Conservation (phyloP, 2,888 invertebrate species). For the Dryobota labecula region DNA sequence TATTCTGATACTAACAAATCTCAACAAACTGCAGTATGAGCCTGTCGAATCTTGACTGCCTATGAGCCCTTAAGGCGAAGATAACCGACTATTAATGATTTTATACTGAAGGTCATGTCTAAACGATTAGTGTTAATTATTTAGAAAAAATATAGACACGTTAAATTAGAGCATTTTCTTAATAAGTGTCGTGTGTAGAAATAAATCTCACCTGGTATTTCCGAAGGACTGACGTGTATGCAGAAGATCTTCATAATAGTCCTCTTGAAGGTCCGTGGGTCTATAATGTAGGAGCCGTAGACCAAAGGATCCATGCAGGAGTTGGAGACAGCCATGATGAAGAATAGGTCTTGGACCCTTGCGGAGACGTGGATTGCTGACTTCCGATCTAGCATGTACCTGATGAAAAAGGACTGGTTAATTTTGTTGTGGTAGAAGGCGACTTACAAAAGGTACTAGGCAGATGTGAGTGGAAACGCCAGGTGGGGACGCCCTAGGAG, state of each 20-base stretch:
- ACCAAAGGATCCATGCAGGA: conserved; percentile 95
- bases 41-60: neutral
- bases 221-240: conserved; percentile 71
- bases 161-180: too few species aligned
- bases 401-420: conserved; percentile 69
- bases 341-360: conserved; percentile 92
- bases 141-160: too few species aligned
- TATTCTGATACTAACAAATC: too few species aligned
- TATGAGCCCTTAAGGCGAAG: too few species aligned
- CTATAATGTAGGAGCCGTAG: conserved; percentile 93
- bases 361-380: conserved; percentile 92
- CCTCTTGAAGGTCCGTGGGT: conserved; percentile 82
- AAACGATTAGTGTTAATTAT: too few species aligned
- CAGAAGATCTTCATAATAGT: conserved; percentile 80
- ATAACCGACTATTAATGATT: too few species aligned
- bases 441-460: too few species aligned
- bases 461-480: too few species aligned
- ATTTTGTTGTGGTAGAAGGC: too few species aligned
- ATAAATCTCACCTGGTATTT: conserved; percentile 74
- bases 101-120: too few species aligned
- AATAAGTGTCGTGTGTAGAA: too few species aligned
- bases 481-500: too few species aligned
- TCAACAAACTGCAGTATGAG: neutral
- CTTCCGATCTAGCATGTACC: conserved; percentile 93
- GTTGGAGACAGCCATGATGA: conserved; percentile 95